A percentile compares a stretch with the other conserved stretches of the same genome.
Evolutionary conservation across 2,113 vertebrate genomes (phyloP).

Genomic region (Ophthalmolycus amberensis): DNA sequence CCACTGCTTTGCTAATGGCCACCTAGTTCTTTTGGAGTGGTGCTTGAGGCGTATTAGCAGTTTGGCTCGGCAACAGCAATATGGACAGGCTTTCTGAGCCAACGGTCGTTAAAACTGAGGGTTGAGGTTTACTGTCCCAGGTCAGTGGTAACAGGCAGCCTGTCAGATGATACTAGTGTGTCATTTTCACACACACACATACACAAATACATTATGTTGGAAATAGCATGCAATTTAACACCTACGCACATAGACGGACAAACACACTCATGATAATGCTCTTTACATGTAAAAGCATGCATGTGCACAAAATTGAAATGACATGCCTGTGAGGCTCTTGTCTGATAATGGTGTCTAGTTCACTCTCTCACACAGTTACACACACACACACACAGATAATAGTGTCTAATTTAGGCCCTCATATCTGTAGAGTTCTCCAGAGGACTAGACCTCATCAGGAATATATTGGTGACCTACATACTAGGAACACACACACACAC

Average conservation of each 20-base stretch:
- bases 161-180: constrained; percentile 47
- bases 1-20: constrained; percentile 27
- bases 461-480: constrained; percentile 82
- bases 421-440: constrained; percentile 80
- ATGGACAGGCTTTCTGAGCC: constrained; percentile 53
- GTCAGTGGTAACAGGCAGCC: constrained; percentile 61
- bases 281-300: constrained; percentile 63
- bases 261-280: constrained; percentile 38
- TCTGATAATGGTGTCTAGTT: constrained; percentile 59
- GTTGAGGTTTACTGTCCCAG: constrained; percentile 52
- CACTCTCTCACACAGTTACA: constrained; percentile 23
- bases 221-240: constrained; percentile 58
- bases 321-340: constrained; percentile 60
- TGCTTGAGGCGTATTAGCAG: constrained; percentile 61
- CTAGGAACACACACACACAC: constrained; percentile 44
- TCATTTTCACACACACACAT: constrained; percentile 41
- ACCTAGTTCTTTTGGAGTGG: constrained; percentile 48
- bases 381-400: constrained; percentile 67
- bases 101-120: constrained; percentile 54
- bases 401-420: constrained; percentile 79
- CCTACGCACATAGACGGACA: constrained; percentile 36
- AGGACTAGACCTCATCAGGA: constrained; percentile 80
- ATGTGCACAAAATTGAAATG: constrained; percentile 56
- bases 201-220: constrained; percentile 50
- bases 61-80: constrained; percentile 58